Conservation (phyloP, 2,888 invertebrate genomes). For the Lasioglossum lativentre region DNA sequence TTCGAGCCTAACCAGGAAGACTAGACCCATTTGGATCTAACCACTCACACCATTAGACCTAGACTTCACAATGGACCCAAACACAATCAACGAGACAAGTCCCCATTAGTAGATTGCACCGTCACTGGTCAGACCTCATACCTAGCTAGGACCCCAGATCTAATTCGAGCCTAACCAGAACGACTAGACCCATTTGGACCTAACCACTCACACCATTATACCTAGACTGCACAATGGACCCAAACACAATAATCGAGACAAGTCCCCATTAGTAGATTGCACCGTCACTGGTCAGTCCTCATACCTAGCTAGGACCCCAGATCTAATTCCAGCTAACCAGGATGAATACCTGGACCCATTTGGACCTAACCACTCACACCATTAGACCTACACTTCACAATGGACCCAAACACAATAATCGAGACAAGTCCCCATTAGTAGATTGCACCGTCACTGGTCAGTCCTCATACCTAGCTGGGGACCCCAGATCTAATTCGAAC, state of each 20-base stretch:
- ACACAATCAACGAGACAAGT: not conserved
- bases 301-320: not conserved
- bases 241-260: not conserved
- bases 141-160: no score
- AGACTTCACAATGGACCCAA: not conserved
- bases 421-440: not conserved
- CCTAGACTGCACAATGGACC: not conserved
- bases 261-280: not conserved
- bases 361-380: no score
- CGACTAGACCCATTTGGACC: no score
- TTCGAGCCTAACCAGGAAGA: no score
- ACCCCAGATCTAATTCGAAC: no score
- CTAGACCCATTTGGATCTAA: no score
- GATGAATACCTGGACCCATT: no score
- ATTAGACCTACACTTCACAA: not conserved
- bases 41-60: no score
- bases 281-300: not conserved
- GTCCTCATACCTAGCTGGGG: no score
- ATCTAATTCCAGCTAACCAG: no score
- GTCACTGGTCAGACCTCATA: not conserved
- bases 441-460: not conserved
- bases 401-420: not conserved
- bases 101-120: not conserved
- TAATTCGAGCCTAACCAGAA: no score
- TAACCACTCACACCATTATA: no score